Base-by-base conservation (phyloP, 2,888 invertebrate species). In the Stenodera caucasica region DNA sequence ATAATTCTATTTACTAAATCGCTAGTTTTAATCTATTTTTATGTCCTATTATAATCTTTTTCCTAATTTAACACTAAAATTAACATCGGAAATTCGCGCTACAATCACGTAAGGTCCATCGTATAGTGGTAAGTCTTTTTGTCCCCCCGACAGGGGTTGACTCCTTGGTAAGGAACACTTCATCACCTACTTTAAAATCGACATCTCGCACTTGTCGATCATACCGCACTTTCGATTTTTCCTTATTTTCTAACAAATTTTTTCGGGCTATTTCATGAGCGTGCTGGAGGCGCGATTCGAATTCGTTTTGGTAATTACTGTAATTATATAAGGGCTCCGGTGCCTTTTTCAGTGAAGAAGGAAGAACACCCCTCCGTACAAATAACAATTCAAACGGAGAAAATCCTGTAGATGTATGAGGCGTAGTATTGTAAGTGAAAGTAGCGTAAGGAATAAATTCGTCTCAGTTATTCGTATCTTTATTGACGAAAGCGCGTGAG, bases 391-490 rank as follows among this genome's bases (percentile, higher is more conserved):
- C 69, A 33, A 64, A 67, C 40, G 71, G 72, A 1, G 67, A 61
- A 49, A 61, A 73, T 5, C 60, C 59, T 7, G 71, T 73, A 8
- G 66, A 55, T 2, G 67, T 62, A 59, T 76, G 74, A 0, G 69
- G 67, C 2, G 71, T 67, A 5, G 69, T 67, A 33, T 73, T 72
- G 50, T 73, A 73, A 0, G 66, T 64, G 49, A 73, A 71, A 53
- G 69, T 67, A 0, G 70, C 68, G 49, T 67, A 69, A 1, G 65
- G 58, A n/a, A 77, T 29, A 66, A 67, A 71, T 40, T 68, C 53
- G 55, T 76, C 73, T 75, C 77, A 78, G 59, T 76, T 67, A 5
- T 57, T 57, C 56, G 65, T 63, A 15, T 71, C 60, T 35, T 59
- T 12, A 11, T 70, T 69, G 1, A 75, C 69, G 57, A 64, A 74